These are phyloP conservation scores for Sebastes glaucus DNA, from an alignment of 2,797 vertebrate genomes.

Conservation along the genomic window DNA sequence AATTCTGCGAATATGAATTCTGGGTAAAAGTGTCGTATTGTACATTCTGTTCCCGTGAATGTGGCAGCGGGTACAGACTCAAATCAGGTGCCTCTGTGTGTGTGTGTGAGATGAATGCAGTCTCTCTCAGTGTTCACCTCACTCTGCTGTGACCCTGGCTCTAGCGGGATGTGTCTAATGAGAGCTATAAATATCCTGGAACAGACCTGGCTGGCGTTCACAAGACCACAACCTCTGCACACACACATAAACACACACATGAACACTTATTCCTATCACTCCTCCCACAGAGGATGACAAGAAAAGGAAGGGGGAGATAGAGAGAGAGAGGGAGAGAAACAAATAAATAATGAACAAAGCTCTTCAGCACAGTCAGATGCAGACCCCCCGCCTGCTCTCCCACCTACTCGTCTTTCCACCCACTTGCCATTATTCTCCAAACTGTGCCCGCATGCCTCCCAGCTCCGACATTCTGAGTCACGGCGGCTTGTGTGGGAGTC, in stretches of 20 bases:
- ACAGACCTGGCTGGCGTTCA: conserved; percentile 42
- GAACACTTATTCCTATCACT: not conserved
- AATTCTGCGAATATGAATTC: not conserved
- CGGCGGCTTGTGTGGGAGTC: conserved; percentile 24
- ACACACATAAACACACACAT: not conserved
- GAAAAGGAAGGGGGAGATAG: not conserved
- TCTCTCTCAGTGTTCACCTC: conserved; percentile 38
- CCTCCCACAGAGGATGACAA: conserved; percentile 12
- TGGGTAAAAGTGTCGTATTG: not conserved
- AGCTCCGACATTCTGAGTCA: conserved; percentile 27
- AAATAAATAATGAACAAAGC: conserved; percentile 52
- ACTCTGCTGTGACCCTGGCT: conserved; percentile 63
- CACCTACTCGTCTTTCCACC: conserved; percentile 34
- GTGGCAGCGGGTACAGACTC: not conserved
- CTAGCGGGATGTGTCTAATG: conserved; percentile 71
- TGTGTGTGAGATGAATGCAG: conserved; percentile 3
- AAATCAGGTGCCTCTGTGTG: not conserved
- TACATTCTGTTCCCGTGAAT: conserved; percentile 31
- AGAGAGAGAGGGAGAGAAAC: not conserved
- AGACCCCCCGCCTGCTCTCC: conserved; percentile 13
- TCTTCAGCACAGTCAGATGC: not conserved
- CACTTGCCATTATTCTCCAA: conserved; percentile 32
- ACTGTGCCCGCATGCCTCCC: not conserved
- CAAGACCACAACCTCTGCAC: conserved; percentile 26
- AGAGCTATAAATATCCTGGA: conserved; percentile 73